Evolutionary conservation across 2,888 invertebrate species (phyloP).

Genomic region (Lithophane ornitopus): DNA sequence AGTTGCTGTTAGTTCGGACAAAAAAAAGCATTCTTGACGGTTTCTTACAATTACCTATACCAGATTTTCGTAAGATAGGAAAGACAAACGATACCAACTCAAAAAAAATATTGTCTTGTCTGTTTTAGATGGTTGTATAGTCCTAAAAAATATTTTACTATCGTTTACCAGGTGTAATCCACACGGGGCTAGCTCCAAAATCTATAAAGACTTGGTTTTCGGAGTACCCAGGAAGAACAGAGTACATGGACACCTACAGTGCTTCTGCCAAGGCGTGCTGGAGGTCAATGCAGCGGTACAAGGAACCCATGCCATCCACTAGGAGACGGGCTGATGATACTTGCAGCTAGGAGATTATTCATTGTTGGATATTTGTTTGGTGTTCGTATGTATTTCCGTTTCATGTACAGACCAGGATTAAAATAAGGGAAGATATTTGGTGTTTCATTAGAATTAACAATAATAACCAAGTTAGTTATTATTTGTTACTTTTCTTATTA

Average conservation of each 20-base stretch:
- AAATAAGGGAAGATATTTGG: conserved; percentile 78
- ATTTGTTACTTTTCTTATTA: conserved; percentile 13
- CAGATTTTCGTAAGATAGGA: no score
- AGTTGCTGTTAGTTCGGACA: not conserved
- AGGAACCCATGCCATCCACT: conserved; percentile 91
- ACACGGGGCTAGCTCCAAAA: conserved; percentile 86
- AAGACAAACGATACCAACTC: no score
- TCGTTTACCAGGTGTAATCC: conserved; percentile 66
- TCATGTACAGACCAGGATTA: conserved; percentile 60
- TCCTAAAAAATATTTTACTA: not conserved
- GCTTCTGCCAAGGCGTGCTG: conserved; percentile 91
- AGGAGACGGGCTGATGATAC: conserved; percentile 90
- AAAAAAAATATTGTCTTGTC: no score
- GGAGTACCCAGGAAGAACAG: conserved; percentile 91
- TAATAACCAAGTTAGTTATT: not conserved
- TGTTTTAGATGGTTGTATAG: not conserved
- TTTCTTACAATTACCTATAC: not conserved
- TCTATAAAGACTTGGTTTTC: conserved; percentile 89
- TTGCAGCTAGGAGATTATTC: conserved; percentile 77
- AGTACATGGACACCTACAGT: conserved; percentile 92
- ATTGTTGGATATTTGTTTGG: conserved; percentile 46
- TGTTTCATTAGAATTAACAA: conserved; percentile 35
- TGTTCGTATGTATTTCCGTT: conserved; percentile 44
- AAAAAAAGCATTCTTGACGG: not conserved
- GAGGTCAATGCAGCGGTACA: conserved; percentile 91